Conservation (phyloP, 2,113 vertebrate genomes). For the Struthio camelus region DNA sequence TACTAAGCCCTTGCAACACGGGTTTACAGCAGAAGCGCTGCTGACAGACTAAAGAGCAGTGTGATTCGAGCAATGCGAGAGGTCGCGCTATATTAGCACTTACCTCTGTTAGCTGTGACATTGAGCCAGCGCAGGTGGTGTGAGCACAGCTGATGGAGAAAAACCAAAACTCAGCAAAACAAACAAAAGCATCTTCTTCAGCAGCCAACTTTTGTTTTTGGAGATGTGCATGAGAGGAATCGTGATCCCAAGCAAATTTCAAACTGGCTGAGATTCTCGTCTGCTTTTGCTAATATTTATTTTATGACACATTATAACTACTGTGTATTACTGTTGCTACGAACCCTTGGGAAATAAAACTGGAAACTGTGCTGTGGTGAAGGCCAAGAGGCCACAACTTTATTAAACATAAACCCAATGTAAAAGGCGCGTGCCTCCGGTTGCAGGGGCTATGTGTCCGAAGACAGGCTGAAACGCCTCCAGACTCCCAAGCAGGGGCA, state of each 20-base stretch:
- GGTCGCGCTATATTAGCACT: background rate
- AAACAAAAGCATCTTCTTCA: background rate
- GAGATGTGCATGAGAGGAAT: fast-evolving
- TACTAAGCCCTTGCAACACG: conserved; percentile 54
- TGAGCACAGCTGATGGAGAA: background rate
- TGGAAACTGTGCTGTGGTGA: conserved; percentile 38
- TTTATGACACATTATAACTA: conserved; percentile 66
- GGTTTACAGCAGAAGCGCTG: conserved; percentile 39
- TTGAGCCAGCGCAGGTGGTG: background rate
- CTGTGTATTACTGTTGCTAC: conserved; percentile 16
- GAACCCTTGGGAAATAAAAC: conserved; percentile 72
- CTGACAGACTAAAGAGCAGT: conserved; percentile 43
- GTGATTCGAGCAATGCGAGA: conserved; percentile 36
- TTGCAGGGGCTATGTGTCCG: fast-evolving
- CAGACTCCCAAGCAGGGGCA: background rate
- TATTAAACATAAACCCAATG: conserved; percentile 40
- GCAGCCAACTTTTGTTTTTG: background rate
- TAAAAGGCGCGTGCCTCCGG: background rate
- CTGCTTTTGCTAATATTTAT: conserved; percentile 64
- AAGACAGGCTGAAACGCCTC: background rate
- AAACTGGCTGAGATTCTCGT: background rate
- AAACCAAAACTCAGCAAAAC: background rate
- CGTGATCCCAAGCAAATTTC: background rate
- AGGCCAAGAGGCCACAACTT: conserved; percentile 63
- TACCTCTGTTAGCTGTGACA: conserved; percentile 67